Evolutionary conservation across 2,888 invertebrate genomes (phyloP).

Genomic region (Archaeoteleia sp.): DNA sequence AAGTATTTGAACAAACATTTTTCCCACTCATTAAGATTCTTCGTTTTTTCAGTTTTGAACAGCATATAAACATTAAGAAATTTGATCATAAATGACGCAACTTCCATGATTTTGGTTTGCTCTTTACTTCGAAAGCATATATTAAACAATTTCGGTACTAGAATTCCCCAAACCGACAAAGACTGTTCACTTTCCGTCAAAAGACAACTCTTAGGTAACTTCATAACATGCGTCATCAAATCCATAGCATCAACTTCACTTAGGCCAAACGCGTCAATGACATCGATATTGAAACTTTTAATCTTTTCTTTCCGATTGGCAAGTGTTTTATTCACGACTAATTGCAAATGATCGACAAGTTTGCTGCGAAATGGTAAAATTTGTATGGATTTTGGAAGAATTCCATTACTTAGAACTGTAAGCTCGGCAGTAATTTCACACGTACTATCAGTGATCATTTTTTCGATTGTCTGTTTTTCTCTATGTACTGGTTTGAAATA

Average conservation of each 20-base stretch:
- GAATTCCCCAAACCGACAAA: conserved; percentile 77
- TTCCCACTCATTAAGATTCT: conserved; percentile 76
- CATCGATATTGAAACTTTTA: conserved; percentile 57
- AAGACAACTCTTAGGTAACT: conserved; percentile 71
- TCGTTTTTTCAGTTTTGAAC: conserved; percentile 53
- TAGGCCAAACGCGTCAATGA: conserved; percentile 47
- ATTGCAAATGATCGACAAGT: conserved; percentile 76
- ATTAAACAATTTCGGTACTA: conserved; percentile 78
- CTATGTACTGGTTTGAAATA: conserved; percentile 70
- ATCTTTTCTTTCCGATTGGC: conserved; percentile 57
- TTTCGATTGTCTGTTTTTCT: conserved; percentile 58
- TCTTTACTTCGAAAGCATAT: conserved; percentile 72
- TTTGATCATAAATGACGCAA: conserved; percentile 56
- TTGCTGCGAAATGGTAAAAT: conserved; percentile 77
- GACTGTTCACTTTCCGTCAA: conserved; percentile 74
- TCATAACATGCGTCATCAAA: conserved; percentile 75
- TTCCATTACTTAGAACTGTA: conserved; percentile 6
- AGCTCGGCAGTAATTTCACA: conserved; percentile 58
- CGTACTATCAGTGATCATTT: conserved; percentile 67
- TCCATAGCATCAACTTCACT: conserved; percentile 72
- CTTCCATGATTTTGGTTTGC: conserved; percentile 33
- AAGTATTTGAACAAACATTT: conserved; percentile 78
- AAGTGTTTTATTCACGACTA: conserved; percentile 72
- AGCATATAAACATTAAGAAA: conserved; percentile 56
- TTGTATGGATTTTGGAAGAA: conserved; percentile 5